These are phyloP conservation scores for Scomber colias DNA, from an alignment of 2,113 vertebrate species.

Conservation along the genomic window DNA sequence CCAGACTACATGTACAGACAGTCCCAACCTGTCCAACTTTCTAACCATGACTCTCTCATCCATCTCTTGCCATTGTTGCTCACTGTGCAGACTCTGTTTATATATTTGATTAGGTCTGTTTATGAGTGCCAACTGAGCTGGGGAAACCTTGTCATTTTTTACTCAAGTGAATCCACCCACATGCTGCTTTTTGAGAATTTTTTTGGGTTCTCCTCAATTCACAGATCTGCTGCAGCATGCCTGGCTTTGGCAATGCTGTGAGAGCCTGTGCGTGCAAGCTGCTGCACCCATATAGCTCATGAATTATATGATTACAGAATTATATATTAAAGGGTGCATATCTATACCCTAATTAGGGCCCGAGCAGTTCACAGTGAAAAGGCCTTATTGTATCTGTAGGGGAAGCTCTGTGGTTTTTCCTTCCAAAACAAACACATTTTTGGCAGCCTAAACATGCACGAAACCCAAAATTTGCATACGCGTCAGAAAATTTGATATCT, in stretches of 20 bases:
- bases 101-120: conserved; percentile 58
- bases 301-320: conserved; percentile 15
- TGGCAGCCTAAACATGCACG: too few relatives aligned
- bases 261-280: conserved; percentile 46
- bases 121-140: conserved; percentile 54
- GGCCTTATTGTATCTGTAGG: too few relatives aligned
- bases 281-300: conserved; percentile 46
- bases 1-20: neutral
- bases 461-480: too few relatives aligned
- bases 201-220: conserved; percentile 60
- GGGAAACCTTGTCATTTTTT: conserved; percentile 69
- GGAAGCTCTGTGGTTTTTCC: too few relatives aligned
- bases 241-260: conserved; percentile 61
- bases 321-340: neutral
- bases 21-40: neutral
- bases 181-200: conserved; percentile 53
- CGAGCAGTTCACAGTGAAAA: too few relatives aligned
- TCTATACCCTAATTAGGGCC: too few relatives aligned
- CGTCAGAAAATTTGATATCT: too few relatives aligned
- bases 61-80: neutral
- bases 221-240: conserved; percentile 61
- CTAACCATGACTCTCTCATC: neutral
- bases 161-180: conserved; percentile 72
- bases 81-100: conserved; percentile 35
- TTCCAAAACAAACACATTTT: too few relatives aligned